phyloP scores from a whole-genome alignment of 2,797 vertebrate species.

The Masticophis lateralis region DNA sequence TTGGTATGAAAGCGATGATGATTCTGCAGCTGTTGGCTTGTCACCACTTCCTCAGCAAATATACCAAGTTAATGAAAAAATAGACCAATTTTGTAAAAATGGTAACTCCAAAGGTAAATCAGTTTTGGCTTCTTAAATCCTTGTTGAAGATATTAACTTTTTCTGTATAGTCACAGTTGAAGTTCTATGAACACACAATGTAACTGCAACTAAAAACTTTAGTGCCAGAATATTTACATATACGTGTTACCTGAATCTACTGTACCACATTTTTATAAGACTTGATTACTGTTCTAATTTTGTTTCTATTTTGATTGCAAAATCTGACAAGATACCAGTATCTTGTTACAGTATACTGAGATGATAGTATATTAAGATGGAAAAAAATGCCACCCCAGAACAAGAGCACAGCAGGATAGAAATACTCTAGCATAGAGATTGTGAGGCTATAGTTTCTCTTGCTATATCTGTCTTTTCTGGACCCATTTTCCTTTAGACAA shows the following conservation, averaged over 20 bases:
- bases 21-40: rapidly evolving
- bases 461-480: not conserved
- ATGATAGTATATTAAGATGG: not conserved
- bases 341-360: not conserved
- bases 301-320: not conserved
- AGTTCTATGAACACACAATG: not conserved
- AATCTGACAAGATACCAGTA: not conserved
- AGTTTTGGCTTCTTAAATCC: not conserved
- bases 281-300: not conserved
- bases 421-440: not conserved
- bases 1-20: conserved; percentile 62
- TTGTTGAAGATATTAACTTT: not conserved
- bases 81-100: conserved; percentile 73
- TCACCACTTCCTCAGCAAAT: not conserved
- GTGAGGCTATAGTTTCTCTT: not conserved
- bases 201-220: not conserved
- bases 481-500: not conserved
- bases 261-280: not conserved
- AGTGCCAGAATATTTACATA: not conserved
- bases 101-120: conserved; percentile 73
- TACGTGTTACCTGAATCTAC: not conserved
- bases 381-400: not conserved
- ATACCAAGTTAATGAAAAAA: conserved; percentile 30
- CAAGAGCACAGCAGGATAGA: not conserved
- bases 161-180: not conserved